Conservation (phyloP, 2,888 invertebrate species). For the Cyclophora albipunctata region DNA sequence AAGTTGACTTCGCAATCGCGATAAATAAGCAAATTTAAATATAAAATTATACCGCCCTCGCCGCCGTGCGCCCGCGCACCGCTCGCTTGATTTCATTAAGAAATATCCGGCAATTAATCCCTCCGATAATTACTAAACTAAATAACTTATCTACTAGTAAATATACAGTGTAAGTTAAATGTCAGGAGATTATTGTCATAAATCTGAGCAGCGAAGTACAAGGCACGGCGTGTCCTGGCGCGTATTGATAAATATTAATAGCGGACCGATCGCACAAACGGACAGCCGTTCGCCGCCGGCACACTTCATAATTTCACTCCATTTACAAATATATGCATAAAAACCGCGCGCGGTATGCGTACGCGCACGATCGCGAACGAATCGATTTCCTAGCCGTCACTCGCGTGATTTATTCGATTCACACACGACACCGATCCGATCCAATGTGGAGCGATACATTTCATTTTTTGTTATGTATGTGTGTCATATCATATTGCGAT, state of each 20-base stretch:
- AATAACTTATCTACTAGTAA: too few species aligned
- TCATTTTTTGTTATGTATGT: slow-evolving; percentile 18
- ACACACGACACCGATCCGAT: slow-evolving; percentile 40
- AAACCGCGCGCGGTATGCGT: slow-evolving; percentile 11
- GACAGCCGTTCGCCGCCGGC: too few species aligned
- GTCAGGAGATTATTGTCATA: too few species aligned
- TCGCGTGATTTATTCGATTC: slow-evolving; percentile 61
- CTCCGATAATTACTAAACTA: background rate
- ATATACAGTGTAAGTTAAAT: too few species aligned
- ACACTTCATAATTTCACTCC: background rate
- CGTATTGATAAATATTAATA: too few species aligned
- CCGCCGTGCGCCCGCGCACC: slow-evolving; percentile 1
- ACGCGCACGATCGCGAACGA: slow-evolving; percentile 25
- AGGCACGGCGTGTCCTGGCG: too few species aligned
- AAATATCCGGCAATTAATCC: slow-evolving; percentile 6
- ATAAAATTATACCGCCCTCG: slow-evolving; percentile 6
- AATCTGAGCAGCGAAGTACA: too few species aligned
- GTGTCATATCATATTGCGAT: slow-evolving; percentile 16
- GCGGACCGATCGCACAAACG: too few species aligned
- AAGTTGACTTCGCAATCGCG: too few species aligned
- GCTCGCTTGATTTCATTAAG: slow-evolving; percentile 12
- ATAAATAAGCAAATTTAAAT: slow-evolving; percentile 8
- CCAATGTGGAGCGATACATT: slow-evolving; percentile 29
- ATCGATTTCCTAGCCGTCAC: slow-evolving; percentile 63
- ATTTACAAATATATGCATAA: slow-evolving; percentile 12